Conservation (phyloP, 1,140 invertebrate genomes). For the Pemphigus obesinymphae region DNA sequence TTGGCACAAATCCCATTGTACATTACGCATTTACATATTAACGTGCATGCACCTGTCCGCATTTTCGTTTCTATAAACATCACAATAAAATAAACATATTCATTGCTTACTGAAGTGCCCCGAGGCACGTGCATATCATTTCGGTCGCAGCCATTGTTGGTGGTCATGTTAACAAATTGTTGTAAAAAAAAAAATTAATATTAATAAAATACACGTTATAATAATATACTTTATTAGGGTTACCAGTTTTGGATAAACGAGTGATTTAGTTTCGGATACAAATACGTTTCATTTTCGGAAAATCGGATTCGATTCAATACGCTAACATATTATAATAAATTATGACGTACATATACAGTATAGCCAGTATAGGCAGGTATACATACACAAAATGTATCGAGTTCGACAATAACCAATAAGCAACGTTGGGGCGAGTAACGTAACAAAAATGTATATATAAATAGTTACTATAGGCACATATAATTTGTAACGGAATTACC, state of each 20-base stretch:
- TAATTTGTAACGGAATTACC: too few species aligned
- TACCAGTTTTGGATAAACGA: not conserved
- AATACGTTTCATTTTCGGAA: too few species aligned
- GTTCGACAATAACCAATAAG: too few species aligned
- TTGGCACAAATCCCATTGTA: slow-evolving; percentile 39
- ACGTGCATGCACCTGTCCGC: slow-evolving; percentile 21
- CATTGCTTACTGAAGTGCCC: slow-evolving; percentile 19
- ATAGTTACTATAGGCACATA: too few species aligned
- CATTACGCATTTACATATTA: slow-evolving; percentile 30
- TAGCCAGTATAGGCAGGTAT: too few species aligned
- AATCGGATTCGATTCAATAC: too few species aligned
- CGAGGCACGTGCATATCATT: slow-evolving; percentile 14
- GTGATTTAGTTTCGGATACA: not conserved
- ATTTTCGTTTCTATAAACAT: slow-evolving; percentile 35
- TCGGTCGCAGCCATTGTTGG: slow-evolving; percentile 8
- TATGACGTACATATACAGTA: too few species aligned
- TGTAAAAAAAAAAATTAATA: not conserved
- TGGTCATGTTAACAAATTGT: slow-evolving; percentile 36
- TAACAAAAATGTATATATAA: too few species aligned
- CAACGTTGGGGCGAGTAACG: too few species aligned
- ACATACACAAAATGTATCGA: too few species aligned
- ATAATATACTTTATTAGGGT: not conserved
- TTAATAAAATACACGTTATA: not conserved
- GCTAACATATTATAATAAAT: too few species aligned
- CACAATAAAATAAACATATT: slow-evolving; percentile 40